Conservation (phyloP, 2,888 invertebrate genomes). For the Cheilosia grossa region DNA sequence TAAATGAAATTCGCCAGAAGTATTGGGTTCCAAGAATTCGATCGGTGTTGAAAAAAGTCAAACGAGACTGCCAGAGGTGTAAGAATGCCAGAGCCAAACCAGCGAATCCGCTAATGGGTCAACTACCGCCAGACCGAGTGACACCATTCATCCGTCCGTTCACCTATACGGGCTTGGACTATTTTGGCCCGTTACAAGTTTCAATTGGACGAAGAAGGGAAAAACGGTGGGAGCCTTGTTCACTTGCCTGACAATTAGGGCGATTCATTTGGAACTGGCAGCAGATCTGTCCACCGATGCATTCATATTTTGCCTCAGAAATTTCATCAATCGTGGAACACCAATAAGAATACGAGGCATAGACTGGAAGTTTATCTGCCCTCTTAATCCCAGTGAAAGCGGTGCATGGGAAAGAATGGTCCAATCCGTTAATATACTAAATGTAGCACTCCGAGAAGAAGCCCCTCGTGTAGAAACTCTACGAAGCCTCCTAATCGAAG, state of each 20-base stretch:
- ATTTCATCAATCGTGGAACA: constrained; percentile 39
- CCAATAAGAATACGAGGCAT: constrained; percentile 23
- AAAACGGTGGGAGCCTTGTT: constrained; percentile 45
- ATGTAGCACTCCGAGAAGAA: no score
- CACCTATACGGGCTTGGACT: neutral
- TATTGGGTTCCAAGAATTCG: constrained; percentile 42
- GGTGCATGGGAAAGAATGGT: no score
- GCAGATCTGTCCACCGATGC: constrained; percentile 17
- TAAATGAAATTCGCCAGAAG: constrained; percentile 44
- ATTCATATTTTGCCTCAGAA: constrained; percentile 3
- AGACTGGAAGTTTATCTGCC: constrained; percentile 17
- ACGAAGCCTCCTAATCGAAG: no score
- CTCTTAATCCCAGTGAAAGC: no score
- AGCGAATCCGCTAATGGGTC: neutral
- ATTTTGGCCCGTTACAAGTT: neutral
- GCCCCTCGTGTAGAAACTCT: no score
- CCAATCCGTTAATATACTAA: no score
- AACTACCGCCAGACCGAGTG: neutral
- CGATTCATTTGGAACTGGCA: constrained; percentile 27
- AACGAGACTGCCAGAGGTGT: neutral
- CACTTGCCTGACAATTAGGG: constrained; percentile 32
- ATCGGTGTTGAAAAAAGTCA: constrained; percentile 34
- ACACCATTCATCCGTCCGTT: neutral
- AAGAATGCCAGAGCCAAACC: no score
- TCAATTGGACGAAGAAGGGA: constrained; percentile 14